These are phyloP conservation scores for Eurystomus gularis DNA, from an alignment of 2,113 vertebrate genomes.

Conservation along the genomic window DNA sequence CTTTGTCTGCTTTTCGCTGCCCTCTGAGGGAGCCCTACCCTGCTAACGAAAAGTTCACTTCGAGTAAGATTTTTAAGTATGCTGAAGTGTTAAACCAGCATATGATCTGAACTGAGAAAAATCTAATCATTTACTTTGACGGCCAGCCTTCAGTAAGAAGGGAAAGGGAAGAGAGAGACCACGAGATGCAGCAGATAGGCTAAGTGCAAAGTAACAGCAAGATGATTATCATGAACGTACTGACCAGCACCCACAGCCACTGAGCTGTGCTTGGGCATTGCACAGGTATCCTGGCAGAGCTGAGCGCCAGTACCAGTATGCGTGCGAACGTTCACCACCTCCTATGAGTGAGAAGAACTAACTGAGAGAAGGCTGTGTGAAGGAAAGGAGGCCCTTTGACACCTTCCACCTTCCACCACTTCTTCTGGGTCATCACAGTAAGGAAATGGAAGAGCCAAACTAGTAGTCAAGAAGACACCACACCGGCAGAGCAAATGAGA, in stretches of 20 bases:
- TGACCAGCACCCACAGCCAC: neutral
- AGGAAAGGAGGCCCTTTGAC: neutral
- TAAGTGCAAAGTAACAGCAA: neutral
- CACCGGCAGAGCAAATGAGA: neutral
- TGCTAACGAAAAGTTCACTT: neutral
- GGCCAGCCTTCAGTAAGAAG: neutral
- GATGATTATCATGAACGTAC: neutral
- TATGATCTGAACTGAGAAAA: neutral
- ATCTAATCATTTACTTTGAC: neutral
- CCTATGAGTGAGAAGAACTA: accelerated
- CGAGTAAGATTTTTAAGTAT: neutral
- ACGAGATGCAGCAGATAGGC: neutral
- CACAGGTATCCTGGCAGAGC: neutral
- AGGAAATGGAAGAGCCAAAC: slow-evolving; percentile 2
- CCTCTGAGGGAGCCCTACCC: neutral
- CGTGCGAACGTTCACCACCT: neutral
- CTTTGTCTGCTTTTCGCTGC: neutral
- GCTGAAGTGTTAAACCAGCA: neutral
- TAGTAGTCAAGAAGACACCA: neutral
- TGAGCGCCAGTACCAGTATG: neutral
- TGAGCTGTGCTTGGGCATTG: neutral
- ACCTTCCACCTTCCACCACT: too few relatives aligned
- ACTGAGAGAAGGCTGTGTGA: neutral
- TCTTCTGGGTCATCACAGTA: neutral
- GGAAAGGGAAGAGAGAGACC: neutral